Evolutionary conservation across 2,888 invertebrate genomes (phyloP).

Genomic region (Hydrotaea cyrtoneurina): DNA sequence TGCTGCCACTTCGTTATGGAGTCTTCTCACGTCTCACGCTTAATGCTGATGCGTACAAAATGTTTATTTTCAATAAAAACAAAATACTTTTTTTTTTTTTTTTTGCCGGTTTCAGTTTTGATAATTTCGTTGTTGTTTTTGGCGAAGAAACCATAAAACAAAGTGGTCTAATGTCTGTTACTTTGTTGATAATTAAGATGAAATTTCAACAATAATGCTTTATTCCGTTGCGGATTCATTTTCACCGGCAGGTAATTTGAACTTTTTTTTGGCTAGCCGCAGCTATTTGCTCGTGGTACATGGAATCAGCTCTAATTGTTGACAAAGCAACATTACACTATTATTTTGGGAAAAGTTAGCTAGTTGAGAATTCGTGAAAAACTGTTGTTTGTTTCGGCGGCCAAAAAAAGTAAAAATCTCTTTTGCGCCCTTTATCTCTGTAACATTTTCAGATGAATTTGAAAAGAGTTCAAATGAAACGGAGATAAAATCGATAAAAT

Average conservation of each 20-base stretch:
- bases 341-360: no score
- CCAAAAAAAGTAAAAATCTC: no score
- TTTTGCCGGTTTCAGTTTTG: background rate
- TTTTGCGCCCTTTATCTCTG: no score
- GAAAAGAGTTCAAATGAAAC: no score
- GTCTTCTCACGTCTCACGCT: constrained; percentile 54
- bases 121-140: background rate
- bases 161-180: constrained; percentile 13
- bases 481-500: no score
- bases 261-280: background rate
- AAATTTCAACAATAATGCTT: background rate
- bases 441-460: no score
- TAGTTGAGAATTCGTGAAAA: no score
- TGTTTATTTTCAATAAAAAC: constrained; percentile 34
- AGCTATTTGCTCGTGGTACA: background rate
- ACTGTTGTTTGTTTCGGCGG: no score
- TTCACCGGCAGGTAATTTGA: constrained; percentile 3
- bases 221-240: background rate
- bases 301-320: no score
- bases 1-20: constrained; percentile 39
- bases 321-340: no score
- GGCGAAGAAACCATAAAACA: background rate
- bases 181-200: constrained; percentile 12
- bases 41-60: constrained; percentile 51
- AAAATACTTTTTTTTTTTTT: background rate